Base-by-base conservation (phyloP, 2,797 vertebrate species). In the Prunella strophiata region DNA sequence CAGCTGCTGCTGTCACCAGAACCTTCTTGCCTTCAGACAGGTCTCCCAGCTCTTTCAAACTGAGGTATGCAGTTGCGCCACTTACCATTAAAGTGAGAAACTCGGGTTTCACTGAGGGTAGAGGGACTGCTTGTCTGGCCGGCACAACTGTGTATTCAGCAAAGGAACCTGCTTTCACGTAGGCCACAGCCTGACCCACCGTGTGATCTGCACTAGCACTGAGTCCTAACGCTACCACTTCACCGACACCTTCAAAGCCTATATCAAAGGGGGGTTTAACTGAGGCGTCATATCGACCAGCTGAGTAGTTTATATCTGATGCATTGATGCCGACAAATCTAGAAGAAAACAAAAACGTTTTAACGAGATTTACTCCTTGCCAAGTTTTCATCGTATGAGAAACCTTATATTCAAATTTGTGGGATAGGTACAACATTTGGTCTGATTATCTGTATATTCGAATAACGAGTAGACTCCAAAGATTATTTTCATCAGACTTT, bases 301-400 rank as follows among this genome's bases (percentile, higher is more conserved):
- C 98, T 3, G 99, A 98, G 96, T 98, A 99, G 98, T 99, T 99
- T 97, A 99, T 98, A 94, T 99, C 99, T 50, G 99, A 99, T n/a
- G 99, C 99, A 77, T 99, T 99, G 97, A 99, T 98, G 94, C 99
- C 99, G 83, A 99, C 98, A 97, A 98, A 99, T 96, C 99, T 99
- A 97, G 93, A 96, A 97, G 88, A 94, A 97, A 98, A 97, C 95
- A 98, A 95, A 76, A 72, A 95, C 12, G 70, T 27, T 90, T 97
- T 97, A 98, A 87, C 25, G 32, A 72, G 25, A 51, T 81, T 61
- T 71, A 84, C 82, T 92, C 82, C 85, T 93, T 52, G 59, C 27
- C 65, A 75, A 75, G 54, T 70, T 71, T 87, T 58, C 26, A n/a
- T 42, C 2, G 0, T 38, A 71, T 16, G 61, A 92, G 91, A 95